Percentiles rank a stretch among this genome's conserved stretches.
These are phyloP conservation scores for Reticulitermes lucifugus DNA, from an alignment of 2,888 invertebrate species.

Conservation along the genomic window DNA sequence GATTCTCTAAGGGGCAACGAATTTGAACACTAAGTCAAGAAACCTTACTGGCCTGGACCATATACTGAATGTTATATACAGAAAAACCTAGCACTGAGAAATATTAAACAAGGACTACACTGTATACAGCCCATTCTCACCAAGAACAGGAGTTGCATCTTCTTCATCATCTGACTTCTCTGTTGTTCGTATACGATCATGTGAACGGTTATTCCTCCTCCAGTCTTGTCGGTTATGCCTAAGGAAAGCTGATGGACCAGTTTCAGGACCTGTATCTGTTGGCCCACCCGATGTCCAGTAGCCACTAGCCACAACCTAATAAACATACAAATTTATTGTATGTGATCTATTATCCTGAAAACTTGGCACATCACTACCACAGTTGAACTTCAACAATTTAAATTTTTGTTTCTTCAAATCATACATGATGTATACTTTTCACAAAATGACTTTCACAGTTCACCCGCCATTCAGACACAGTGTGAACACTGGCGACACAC, in stretches of 20 bases:
- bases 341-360: too few species aligned
- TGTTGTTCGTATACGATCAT: constrained; percentile 51
- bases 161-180: constrained; percentile 55
- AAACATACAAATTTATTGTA: background rate
- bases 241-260: constrained; percentile 58
- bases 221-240: constrained; percentile 53
- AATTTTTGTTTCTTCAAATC: too few species aligned
- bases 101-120: background rate
- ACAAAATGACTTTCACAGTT: too few species aligned
- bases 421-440: too few species aligned
- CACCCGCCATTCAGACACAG: too few species aligned
- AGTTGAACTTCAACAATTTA: too few species aligned
- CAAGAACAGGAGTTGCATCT: constrained; percentile 52
- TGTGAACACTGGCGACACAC: too few species aligned
- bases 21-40: too few species aligned
- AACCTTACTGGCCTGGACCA: too few species aligned
- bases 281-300: constrained; percentile 55
- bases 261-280: constrained; percentile 58
- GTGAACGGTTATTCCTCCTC: constrained; percentile 48
- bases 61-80: too few species aligned
- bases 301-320: constrained; percentile 48
- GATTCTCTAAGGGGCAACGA: too few species aligned
- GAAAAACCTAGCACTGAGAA: background rate
- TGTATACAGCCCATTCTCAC: constrained; percentile 20
- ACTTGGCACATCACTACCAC: too few species aligned